Conservation (phyloP, 1,140 invertebrate species). For the Drosophila kepulauana region DNA sequence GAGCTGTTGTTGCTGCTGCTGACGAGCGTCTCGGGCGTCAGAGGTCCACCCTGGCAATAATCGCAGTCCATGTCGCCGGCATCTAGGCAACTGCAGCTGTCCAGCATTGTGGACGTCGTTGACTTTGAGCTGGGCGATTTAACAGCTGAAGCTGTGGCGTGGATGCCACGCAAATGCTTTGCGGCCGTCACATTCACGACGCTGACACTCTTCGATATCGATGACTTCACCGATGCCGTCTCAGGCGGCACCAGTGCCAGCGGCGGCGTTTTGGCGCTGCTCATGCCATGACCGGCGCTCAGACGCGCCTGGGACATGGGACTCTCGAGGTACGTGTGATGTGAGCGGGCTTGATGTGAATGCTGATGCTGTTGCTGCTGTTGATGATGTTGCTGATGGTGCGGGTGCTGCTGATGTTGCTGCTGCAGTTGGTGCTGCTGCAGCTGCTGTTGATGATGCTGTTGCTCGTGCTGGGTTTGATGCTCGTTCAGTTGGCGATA, state of each 20-base stretch:
- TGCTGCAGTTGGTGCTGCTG: too few species aligned
- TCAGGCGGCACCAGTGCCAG: slow-evolving; percentile 86
- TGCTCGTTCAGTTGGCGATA: slow-evolving; percentile 27
- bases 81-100: slow-evolving; percentile 55
- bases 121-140: slow-evolving; percentile 51
- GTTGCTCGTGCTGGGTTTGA: slow-evolving; percentile 17
- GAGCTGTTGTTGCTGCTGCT: slow-evolving; percentile 10
- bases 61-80: slow-evolving; percentile 52
- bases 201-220: slow-evolving; percentile 85
- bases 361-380: too few species aligned
- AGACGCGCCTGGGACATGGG: slow-evolving; percentile 35
- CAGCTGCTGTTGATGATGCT: slow-evolving; percentile 8
- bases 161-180: slow-evolving; percentile 67
- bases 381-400: slow-evolving; percentile 20
- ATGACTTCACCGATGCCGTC: slow-evolving; percentile 85
- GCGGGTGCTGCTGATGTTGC: too few species aligned
- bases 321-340: slow-evolving; percentile 29
- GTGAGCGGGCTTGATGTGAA: slow-evolving; percentile 25
- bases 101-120: neutral
- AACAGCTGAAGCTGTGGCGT: slow-evolving; percentile 25
- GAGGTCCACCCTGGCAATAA: slow-evolving; percentile 49
- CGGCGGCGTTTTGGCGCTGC: slow-evolving; percentile 70
- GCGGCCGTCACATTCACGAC: slow-evolving; percentile 78
- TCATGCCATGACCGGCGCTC: slow-evolving; percentile 35
- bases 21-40: slow-evolving; percentile 46